phyloP scores from a whole-genome alignment of 2,888 invertebrate species.

The Nephrotoma appendiculata region DNA sequence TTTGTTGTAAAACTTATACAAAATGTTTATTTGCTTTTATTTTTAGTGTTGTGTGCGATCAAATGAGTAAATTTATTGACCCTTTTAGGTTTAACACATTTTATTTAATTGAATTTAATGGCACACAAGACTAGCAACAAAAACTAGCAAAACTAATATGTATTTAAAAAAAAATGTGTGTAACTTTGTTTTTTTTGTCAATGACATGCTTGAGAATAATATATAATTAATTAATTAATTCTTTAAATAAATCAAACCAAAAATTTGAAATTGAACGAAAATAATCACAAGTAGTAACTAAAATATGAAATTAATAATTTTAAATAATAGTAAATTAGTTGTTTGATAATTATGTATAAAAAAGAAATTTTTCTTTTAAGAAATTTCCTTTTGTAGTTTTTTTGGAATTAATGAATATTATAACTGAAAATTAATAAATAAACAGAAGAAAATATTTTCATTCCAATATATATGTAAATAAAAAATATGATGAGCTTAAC shows the following conservation, averaged over 20 bases:
- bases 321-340: background rate
- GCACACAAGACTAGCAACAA: background rate
- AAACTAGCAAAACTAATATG: background rate
- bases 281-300: background rate
- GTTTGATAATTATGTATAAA: background rate
- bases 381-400: background rate
- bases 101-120: background rate
- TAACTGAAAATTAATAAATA: background rate
- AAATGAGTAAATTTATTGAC: background rate
- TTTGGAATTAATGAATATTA: background rate
- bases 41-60: background rate
- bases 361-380: background rate
- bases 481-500: background rate
- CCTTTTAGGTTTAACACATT: no score
- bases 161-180: background rate
- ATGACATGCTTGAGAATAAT: conserved; percentile 2
- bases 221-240: background rate
- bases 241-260: background rate
- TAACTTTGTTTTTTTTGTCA: background rate
- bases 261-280: background rate
- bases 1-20: background rate
- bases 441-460: background rate
- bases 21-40: background rate
- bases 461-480: background rate
- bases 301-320: background rate